These are phyloP conservation scores for Drosophila willistoni DNA, from an alignment of 1,140 invertebrate genomes.

Conservation along the genomic window DNA sequence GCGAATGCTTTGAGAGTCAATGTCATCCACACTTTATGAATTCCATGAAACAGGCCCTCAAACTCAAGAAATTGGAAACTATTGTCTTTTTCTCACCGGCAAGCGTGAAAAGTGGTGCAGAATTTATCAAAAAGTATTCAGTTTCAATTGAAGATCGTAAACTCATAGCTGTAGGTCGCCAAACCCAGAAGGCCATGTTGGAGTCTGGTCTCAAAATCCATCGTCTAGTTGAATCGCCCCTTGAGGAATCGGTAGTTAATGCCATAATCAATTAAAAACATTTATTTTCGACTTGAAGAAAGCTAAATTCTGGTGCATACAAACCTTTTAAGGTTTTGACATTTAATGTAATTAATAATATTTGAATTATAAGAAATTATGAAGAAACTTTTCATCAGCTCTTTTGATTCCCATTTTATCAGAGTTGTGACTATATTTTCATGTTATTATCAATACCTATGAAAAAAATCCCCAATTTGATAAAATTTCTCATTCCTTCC, in stretches of 20 bases:
- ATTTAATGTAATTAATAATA: too few species aligned
- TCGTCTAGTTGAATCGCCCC: constrained; percentile 17
- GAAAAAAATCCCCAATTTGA: not conserved
- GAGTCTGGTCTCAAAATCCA: constrained; percentile 24
- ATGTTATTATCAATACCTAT: not conserved
- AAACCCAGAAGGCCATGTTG: constrained; percentile 36
- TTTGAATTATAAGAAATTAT: too few species aligned
- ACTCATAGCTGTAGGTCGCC: constrained; percentile 39
- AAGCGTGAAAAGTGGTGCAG: constrained; percentile 51
- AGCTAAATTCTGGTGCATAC: not conserved
- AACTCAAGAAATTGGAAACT: constrained; percentile 77
- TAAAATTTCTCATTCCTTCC: not conserved
- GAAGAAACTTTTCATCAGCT: too few species aligned
- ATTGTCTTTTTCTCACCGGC: constrained; percentile 84
- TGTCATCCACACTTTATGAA: constrained; percentile 75
- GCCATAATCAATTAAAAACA: constrained; percentile 24
- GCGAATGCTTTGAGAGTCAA: constrained; percentile 84
- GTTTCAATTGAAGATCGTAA: constrained; percentile 44
- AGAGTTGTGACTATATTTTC: too few species aligned
- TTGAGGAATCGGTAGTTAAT: constrained; percentile 24
- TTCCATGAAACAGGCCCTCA: constrained; percentile 79
- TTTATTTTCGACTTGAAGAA: too few species aligned
- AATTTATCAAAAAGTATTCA: constrained; percentile 37
- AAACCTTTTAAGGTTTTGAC: not conserved
- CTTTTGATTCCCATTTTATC: too few species aligned